Conservation (phyloP, 2,888 invertebrate species). For the Hydropsyche betteni region DNA sequence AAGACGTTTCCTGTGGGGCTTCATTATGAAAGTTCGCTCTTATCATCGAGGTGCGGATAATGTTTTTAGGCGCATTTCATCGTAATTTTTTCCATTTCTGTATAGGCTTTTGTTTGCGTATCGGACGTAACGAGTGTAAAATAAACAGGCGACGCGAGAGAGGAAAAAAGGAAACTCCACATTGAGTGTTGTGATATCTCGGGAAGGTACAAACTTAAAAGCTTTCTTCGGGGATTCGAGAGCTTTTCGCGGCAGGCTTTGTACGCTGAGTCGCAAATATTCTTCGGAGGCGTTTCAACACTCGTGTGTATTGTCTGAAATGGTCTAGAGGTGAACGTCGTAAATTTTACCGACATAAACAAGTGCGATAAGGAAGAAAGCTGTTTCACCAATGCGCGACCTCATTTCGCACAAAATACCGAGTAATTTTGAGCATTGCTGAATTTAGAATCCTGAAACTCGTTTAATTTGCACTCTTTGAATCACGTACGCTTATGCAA, state of each 20-base stretch:
- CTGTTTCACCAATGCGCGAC: no score
- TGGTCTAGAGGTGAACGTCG: neutral
- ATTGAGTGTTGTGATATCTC: constrained; percentile 27
- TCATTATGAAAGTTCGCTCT: no score
- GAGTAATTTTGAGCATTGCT: no score
- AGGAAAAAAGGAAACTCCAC: constrained; percentile 9
- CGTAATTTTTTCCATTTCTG: neutral
- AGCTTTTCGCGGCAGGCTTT: constrained; percentile 28
- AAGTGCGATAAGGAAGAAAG: neutral
- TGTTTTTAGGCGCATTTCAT: neutral
- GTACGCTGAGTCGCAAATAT: constrained; percentile 18
- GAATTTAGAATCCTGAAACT: no score
- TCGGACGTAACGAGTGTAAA: constrained; percentile 24
- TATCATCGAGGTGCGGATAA: neutral
- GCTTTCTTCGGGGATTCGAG: constrained; percentile 34
- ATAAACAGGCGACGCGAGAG: constrained; percentile 6
- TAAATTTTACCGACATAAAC: constrained; percentile 6
- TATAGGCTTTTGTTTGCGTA: neutral
- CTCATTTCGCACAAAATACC: neutral
- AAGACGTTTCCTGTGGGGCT: no score
- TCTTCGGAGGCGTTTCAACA: constrained; percentile 10
- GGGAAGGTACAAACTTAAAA: constrained; percentile 37
- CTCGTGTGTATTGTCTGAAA: constrained; percentile 21
- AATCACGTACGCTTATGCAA: no score
- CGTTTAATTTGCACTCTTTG: no score